Percentiles rank a stretch among this genome's conserved stretches.
phyloP scores from a whole-genome alignment of 2,113 vertebrate species.

The Perccottus glenii region DNA sequence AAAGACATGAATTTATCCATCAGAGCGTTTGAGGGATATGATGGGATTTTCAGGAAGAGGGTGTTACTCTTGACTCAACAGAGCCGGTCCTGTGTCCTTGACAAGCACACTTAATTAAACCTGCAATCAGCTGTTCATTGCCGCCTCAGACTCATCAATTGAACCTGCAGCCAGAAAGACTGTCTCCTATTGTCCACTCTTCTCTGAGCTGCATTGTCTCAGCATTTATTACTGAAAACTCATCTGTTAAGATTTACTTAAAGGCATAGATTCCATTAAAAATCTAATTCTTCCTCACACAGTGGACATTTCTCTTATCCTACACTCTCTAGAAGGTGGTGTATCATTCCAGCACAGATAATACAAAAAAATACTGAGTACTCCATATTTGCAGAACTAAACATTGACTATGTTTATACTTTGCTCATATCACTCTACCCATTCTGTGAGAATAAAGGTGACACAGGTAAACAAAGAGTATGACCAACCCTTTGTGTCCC shows the following conservation, averaged over 20 bases:
- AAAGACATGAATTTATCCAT: constrained; percentile 27
- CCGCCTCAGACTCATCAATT: constrained; percentile 48
- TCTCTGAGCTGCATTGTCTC: constrained; percentile 17
- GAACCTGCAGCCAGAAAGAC: constrained; percentile 25
- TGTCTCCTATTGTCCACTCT: constrained; percentile 33
- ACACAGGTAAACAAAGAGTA: too few species aligned
- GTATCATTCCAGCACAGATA: too few species aligned
- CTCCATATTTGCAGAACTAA: too few species aligned
- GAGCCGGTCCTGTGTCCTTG: constrained; percentile 46
- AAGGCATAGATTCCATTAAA: too few species aligned
- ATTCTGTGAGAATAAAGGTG: too few species aligned
- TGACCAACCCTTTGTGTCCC: too few species aligned
- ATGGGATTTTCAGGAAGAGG: constrained; percentile 42
- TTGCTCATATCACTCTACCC: too few species aligned
- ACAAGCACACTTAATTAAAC: constrained; percentile 61
- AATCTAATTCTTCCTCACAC: too few species aligned
- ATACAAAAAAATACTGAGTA: too few species aligned
- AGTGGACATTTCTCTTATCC: too few species aligned
- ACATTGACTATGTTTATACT: too few species aligned
- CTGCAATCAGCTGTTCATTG: constrained; percentile 56
- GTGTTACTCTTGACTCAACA: constrained; percentile 19
- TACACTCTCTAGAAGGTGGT: too few species aligned
- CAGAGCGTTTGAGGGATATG: constrained; percentile 17
- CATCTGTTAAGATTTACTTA: not conserved
- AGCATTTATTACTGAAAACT: constrained; percentile 21